Evolutionary conservation across 2,113 vertebrate species (phyloP).

Genomic region (Neodontobutis hainanensis): DNA sequence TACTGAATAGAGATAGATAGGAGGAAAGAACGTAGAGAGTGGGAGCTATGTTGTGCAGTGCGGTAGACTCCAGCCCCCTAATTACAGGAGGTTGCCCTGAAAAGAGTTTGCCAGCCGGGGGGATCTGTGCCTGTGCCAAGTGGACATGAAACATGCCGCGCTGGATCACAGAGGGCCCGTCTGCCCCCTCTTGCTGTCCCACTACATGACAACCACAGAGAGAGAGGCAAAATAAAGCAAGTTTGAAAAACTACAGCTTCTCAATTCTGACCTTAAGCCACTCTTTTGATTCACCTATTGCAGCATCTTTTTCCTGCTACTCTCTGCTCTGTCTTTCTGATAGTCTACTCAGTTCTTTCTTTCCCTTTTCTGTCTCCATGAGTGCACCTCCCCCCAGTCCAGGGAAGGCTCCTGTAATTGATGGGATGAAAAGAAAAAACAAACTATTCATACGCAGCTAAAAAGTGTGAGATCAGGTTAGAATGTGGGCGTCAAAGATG

Average conservation of each 20-base stretch:
- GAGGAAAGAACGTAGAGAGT: slow-evolving; percentile 51
- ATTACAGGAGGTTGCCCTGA: slow-evolving; percentile 90
- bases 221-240: slow-evolving; percentile 31
- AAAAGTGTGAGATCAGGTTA: slow-evolving; percentile 76
- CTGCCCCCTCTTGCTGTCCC: slow-evolving; percentile 73
- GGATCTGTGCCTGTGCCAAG: slow-evolving; percentile 82
- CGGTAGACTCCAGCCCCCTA: slow-evolving; percentile 87
- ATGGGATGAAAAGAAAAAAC: slow-evolving; percentile 73
- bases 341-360: slow-evolving; percentile 9
- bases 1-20: slow-evolving; percentile 30
- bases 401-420: slow-evolving; percentile 67
- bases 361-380: slow-evolving; percentile 22
- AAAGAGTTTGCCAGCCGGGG: slow-evolving; percentile 87
- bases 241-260: slow-evolving; percentile 50
- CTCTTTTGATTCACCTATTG: slow-evolving; percentile 26
- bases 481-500: slow-evolving; percentile 51
- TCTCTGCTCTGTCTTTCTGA: background rate
- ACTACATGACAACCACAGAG: slow-evolving; percentile 71
- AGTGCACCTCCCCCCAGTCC: slow-evolving; percentile 58
- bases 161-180: slow-evolving; percentile 77
- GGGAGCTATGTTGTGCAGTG: slow-evolving; percentile 67
- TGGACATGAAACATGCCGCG: slow-evolving; percentile 81
- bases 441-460: slow-evolving; percentile 56
- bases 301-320: slow-evolving; percentile 19
- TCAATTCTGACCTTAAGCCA: slow-evolving; percentile 47